Base-by-base conservation (phyloP, 2,888 invertebrate genomes). In the Pyralis farinalis region DNA sequence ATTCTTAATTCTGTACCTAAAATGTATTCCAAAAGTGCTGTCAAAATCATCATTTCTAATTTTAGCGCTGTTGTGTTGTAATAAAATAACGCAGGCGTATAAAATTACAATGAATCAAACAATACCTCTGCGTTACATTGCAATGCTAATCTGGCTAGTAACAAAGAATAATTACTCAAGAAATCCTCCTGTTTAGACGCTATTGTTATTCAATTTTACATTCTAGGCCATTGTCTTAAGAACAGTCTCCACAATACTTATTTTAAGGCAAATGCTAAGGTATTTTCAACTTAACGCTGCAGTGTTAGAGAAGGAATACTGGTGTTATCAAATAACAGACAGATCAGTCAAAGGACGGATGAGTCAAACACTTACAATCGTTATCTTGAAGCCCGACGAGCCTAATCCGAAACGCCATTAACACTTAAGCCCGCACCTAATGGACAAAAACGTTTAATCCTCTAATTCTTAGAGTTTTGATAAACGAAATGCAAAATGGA, bases 391-490 rank as follows among this genome's bases (percentile, higher is more conserved):
- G 49, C 35, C 16, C 46, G 44, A 34, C 62, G 70, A 64, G 69
- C 64, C 69, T 87, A 85, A 85, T 84, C 85, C 84, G 70, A 72
- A 64, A 71, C 70, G 53, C 83, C 86, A 83, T 84, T 86, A 85
- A 86, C 85, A 86, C 82, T 81, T 75, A 76, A 77, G 70, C 63
- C 64, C 64, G 62, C 55, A 62, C 58, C 75, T 86, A 87, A 87
- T 87, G 87, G 87, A 86, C 86, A 85, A 85, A 86, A 87, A 87
- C 75, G 58, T 63, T 58, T 85, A 86, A 87, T 84, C 86, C 82
- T 63, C 58, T 50, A 63, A 64, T 74, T 72, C 74, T 75, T 58
- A 66, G 66, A 73, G 66, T 52, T 56, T 61, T 57, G 68, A 74
- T 71, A 71, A 71, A 39, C 42, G 47, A 51, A 68, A 54, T 73